Base-by-base conservation (phyloP, 2,797 vertebrate species). In the Serranus cabrilla region DNA sequence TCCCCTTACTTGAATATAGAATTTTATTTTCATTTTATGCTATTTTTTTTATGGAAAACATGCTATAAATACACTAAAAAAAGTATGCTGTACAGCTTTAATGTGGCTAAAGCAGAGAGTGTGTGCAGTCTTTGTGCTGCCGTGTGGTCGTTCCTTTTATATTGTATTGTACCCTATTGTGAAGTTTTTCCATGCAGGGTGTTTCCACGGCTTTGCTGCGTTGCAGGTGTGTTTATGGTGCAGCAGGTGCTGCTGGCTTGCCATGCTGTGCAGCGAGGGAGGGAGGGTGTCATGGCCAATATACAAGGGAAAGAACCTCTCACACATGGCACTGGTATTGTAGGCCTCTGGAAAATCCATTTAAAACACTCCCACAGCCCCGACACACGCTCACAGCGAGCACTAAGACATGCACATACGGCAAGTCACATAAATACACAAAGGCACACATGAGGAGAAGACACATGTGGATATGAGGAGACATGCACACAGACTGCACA, bases 191-290 rank as follows among this genome's bases (percentile, higher is more conserved):
- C 83, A 63, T 80, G 69, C 49, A 3, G 63, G 43, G 23, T 40
- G 73, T 89, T 87, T 86, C 85, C 74, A 81, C 78, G 76, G 74
- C 73, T 81, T 78, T 60, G 51, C 54, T 73, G 81, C 50, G 5
- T 45, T 84, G 89, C 93, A 94, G 93, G 92, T 94, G 93, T 91
- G 90, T 90, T 86, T 81, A 87, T 72, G 77, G 81, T 87, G 77
- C 71, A 88, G 80, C 91, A 93, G 92, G 90, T 93, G 91, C 80
- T 83, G 85, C 78, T 68, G 81, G 82, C 81, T 34, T 67, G 76
- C 81, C 80, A 66, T 70, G 83, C 72, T 80, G 83, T 39, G 81
- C 79, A 39, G 77, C n/a, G 37, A 66, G 71, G 27, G 71, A 54
- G 74, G 78, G 71, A 25, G 76, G 56, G 68, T 86, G 89, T 89